Conservation (phyloP, 2,797 vertebrate genomes). For the Esox lucius region DNA sequence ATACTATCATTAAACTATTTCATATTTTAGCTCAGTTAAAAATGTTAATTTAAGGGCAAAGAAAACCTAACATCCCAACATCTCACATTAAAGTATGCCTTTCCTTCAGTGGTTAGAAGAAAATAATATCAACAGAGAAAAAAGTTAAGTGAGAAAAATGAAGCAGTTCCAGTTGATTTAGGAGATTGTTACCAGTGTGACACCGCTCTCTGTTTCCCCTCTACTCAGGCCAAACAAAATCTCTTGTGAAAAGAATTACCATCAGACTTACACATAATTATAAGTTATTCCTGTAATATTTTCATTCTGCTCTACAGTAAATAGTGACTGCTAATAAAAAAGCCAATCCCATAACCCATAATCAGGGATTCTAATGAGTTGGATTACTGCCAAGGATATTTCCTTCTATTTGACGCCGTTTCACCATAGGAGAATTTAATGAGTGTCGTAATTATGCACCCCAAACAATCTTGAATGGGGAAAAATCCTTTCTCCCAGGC, state of each 20-base stretch:
- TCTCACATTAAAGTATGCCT: not conserved
- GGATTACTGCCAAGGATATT: constrained; percentile 67
- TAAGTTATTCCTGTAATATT: constrained; percentile 71
- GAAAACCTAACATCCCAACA: not conserved
- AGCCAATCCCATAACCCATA: constrained; percentile 61
- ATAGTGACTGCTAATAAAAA: constrained; percentile 62
- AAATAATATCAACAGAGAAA: constrained; percentile 48
- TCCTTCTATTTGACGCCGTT: constrained; percentile 64
- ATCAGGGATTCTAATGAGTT: constrained; percentile 71
- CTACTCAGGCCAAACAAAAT: constrained; percentile 20
- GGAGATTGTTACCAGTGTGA: constrained; percentile 48
- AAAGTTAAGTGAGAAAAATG: constrained; percentile 54
- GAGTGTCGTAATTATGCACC: constrained; percentile 71
- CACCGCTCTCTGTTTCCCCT: constrained; percentile 56
- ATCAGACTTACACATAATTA: constrained; percentile 64
- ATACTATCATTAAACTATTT: too few species aligned
- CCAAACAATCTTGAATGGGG: constrained; percentile 66
- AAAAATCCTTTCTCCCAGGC: constrained; percentile 31
- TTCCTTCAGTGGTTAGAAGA: not conserved
- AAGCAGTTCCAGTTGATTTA: constrained; percentile 60
- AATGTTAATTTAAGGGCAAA: not conserved
- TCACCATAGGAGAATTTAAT: constrained; percentile 69
- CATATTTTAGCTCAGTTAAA: too few species aligned
- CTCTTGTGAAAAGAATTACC: constrained; percentile 55
- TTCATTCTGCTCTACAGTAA: constrained; percentile 61